Percentiles rank a stretch among this genome's conserved stretches.
Evolutionary conservation across 2,888 invertebrate species (phyloP).

Genomic region (Pollenia labialis): DNA sequence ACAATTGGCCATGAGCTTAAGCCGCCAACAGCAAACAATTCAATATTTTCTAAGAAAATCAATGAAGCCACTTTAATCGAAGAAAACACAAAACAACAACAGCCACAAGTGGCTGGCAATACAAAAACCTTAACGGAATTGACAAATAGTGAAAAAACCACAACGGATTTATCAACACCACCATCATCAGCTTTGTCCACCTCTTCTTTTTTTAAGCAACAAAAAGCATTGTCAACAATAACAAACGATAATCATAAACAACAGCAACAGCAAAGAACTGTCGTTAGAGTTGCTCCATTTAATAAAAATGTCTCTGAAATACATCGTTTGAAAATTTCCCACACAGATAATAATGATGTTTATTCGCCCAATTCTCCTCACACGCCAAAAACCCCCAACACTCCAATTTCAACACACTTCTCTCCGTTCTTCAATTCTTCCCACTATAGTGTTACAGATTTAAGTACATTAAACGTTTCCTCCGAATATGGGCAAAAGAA

Average conservation of each 20-base stretch:
- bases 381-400: constrained; percentile 75
- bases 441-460: constrained; percentile 69
- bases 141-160: constrained; percentile 42
- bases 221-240: constrained; percentile 42
- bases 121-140: constrained; percentile 62
- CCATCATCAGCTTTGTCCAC: constrained; percentile 19
- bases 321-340: constrained; percentile 86
- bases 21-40: constrained; percentile 81
- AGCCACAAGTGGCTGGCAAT: constrained; percentile 66
- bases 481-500: constrained; percentile 84
- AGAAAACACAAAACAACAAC: constrained; percentile 49
- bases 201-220: constrained; percentile 6
- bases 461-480: constrained; percentile 61
- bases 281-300: constrained; percentile 85
- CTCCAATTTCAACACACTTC: constrained; percentile 22
- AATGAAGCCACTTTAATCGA: constrained; percentile 61
- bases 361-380: constrained; percentile 53
- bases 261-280: constrained; percentile 81
- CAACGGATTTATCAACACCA: constrained; percentile 30
- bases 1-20: constrained; percentile 69
- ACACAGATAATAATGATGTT: constrained; percentile 84
- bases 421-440: constrained; percentile 48
- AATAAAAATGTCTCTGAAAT: constrained; percentile 83
- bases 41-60: constrained; percentile 78
- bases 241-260: constrained; percentile 26